Evolutionary conservation across 2,888 invertebrate species (phyloP), one percentile per base, ranked within the genome.

Genomic region (Cecidostiba fungosa): DNA sequence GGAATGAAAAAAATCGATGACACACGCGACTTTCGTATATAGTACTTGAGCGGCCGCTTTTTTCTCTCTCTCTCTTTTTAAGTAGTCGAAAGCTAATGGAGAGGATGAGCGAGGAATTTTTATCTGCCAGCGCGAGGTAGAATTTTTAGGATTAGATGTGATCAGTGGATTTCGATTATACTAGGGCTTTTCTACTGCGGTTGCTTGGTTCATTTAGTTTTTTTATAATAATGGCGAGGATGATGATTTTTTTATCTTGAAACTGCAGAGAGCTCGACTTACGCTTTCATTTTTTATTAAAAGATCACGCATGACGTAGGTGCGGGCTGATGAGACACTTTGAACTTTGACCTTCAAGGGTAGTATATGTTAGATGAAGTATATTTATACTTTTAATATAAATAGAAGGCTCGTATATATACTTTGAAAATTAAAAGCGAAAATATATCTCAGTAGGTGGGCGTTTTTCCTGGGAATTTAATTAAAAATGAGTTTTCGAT

Each of bases 1-100:
- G 36, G 59, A 73, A 39, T 16, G 32, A 26, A n/a, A 50, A 80
- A 80, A 80, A 80, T 80, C 80, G 80, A 80, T 80, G 72, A 32
- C 73, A 6, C 29, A 50, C 54, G 32, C 79, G 50, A 72, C 39
- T 39, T 54, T 39, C 23, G 73, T 72, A 4, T 26, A 14, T n/a
- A n/a, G n/a, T n/a, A n/a, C n/a, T n/a, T n/a, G n/a, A 6, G 70
- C 70, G 10, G 39, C 5, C 4, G n/a, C 19, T 19, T 54, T 19
- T n/a, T n/a, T n/a, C n/a, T n/a, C n/a, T n/a, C n/a, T n/a, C n/a
- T n/a, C 5, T 29, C 5, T 29, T 66, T 66, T 12, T 29, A 26
- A 26, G 26, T 29, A 29, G 66, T 3, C n/a, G 0, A 16, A 4
- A n/a, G 19, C 0, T 19, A 19, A 54, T 19, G 6, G 6, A 19